Base-by-base conservation (phyloP, 2,797 vertebrate genomes). In the Leucoraja ocellata region DNA sequence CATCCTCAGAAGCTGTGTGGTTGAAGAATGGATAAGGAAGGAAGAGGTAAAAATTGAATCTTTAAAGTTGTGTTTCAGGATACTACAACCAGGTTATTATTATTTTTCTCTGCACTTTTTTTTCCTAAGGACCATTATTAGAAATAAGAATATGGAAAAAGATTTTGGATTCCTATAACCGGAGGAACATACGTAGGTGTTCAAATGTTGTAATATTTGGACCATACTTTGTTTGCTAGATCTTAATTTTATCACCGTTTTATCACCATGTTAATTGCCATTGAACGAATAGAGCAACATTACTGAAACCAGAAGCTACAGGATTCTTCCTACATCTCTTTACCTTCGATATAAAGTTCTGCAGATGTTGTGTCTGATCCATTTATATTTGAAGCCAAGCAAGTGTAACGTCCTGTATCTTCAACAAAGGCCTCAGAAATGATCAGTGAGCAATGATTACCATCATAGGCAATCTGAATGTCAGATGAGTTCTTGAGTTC, bases 311-410 rank as follows among this genome's bases (percentile, higher is more conserved):
- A 54, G 18, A 68, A 8, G 1, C 9, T 88, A n/a, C 32, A 91
- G 65, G 73, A 73, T 46, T 73, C 25, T 63, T 73, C 65, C 21
- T 68, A 39, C 71, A 77, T 68, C 94, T 1, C 94, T 1, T 95
- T 96, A 99, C 99, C 99, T 98, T 99, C 99, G 94, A 99, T 98
- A 93, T 99, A 99, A 95, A 99, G 98, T 96, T 99, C 99, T 93
- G 99, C 99, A 93, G 98, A 99, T 0, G 98, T 99, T 76, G 98
- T 98, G 94, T 99, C 99, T 81, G 98, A 98, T 68, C 99, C 99
- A 93, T 98, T 98, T 95, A 98, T 97, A 94, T 99, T 99, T 39
- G 98, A 99, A 32, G 98, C 98, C 93, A 99, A 99, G 95, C 99
- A 99, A 16, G 98, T 98, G 94, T 99, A 99, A 46, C 99, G 98